A percentile compares a stretch with the other conserved stretches of the same genome.
phyloP scores from a whole-genome alignment of 2,888 invertebrate genomes.

The Dryadula phaetusa region DNA sequence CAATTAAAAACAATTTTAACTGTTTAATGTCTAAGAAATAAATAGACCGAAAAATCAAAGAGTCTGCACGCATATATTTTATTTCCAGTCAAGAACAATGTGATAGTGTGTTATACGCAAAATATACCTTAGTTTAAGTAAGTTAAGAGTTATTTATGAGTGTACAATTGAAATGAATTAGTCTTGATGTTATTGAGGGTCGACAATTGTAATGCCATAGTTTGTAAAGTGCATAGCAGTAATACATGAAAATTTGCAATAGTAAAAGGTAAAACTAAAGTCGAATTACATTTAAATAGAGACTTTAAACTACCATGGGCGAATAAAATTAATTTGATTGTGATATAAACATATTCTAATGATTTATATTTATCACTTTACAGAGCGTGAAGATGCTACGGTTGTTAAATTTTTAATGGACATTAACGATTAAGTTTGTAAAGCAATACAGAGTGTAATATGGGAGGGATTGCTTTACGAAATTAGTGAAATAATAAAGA shows the following conservation, averaged over 20 bases:
- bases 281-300: constrained; percentile 16
- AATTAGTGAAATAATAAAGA: neutral
- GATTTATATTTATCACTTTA: constrained; percentile 19
- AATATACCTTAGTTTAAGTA: constrained; percentile 16
- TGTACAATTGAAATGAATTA: constrained; percentile 5
- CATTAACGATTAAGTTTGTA: neutral
- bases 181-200: constrained; percentile 38
- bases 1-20: constrained; percentile 31
- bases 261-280: constrained; percentile 35
- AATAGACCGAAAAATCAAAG: constrained; percentile 77
- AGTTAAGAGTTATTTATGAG: constrained; percentile 13
- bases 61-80: constrained; percentile 58
- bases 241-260: constrained; percentile 48
- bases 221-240: constrained; percentile 43
- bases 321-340: constrained; percentile 19
- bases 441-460: neutral
- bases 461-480: neutral
- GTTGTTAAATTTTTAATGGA: constrained; percentile 3
- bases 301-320: constrained; percentile 26
- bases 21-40: constrained; percentile 67
- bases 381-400: constrained; percentile 28
- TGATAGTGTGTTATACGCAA: constrained; percentile 28
- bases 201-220: constrained; percentile 42
- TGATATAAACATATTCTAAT: constrained; percentile 14
- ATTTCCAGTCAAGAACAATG: constrained; percentile 45